phyloP scores from a whole-genome alignment of 92 coral and sea anemone species.

The Diadumene lineata region DNA sequence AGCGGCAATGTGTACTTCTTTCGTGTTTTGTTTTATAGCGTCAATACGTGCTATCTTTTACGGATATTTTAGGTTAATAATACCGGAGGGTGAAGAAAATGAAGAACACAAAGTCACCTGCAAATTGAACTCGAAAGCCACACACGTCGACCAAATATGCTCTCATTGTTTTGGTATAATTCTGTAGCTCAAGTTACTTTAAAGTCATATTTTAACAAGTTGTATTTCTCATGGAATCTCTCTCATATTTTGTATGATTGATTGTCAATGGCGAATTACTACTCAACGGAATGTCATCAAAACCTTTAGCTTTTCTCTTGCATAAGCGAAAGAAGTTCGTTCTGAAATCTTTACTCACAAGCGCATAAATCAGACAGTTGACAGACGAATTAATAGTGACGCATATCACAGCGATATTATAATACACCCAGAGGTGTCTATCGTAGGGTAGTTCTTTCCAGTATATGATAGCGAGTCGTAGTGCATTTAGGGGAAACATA shows the following conservation, averaged over 20 bases:
- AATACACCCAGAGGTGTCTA: conserved; percentile 52
- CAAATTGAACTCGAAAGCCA: too few relatives aligned
- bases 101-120: too few relatives aligned
- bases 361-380: conserved; percentile 57
- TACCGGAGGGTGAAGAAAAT: too few relatives aligned
- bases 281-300: neutral
- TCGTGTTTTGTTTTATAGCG: too few relatives aligned
- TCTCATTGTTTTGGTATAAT: too few relatives aligned
- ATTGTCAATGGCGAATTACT: conserved; percentile 1
- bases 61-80: too few relatives aligned
- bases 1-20: too few relatives aligned
- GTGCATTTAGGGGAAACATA: conserved; percentile 55
- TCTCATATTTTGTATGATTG: neutral
- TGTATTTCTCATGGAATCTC: neutral
- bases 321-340: conserved; percentile 23
- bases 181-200: neutral
- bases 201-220: neutral
- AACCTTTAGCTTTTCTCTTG: neutral
- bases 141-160: neutral
- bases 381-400: conserved; percentile 55
- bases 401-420: conserved; percentile 43
- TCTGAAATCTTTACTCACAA: conserved; percentile 63
- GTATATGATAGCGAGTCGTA: conserved; percentile 40
- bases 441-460: conserved; percentile 27
- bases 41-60: too few relatives aligned